phyloP scores from a whole-genome alignment of 2,797 vertebrate species.

The Parauchenoglanis punctatus region DNA sequence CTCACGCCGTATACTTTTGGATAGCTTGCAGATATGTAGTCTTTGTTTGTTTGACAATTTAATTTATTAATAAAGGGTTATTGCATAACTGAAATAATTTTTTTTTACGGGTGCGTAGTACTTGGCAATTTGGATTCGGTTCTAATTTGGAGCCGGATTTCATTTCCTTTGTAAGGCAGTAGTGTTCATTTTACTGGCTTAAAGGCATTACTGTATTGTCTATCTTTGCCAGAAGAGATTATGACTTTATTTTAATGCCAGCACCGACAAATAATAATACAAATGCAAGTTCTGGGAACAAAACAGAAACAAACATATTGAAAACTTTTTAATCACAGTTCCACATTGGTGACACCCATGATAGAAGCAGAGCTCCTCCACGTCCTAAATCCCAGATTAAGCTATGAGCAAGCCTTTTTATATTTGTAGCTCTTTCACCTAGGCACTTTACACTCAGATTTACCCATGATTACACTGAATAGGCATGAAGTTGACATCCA shows the following conservation, averaged over 20 bases:
- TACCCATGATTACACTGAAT: background rate
- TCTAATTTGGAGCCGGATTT: too few species aligned
- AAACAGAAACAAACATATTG: background rate
- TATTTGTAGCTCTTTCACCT: background rate
- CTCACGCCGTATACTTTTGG: too few species aligned
- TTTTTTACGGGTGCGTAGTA: too few species aligned
- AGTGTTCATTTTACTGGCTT: background rate
- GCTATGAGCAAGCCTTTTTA: background rate
- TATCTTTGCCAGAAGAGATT: background rate
- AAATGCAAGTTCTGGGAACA: background rate
- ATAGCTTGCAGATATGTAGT: too few species aligned
- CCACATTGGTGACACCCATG: background rate
- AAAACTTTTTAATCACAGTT: background rate
- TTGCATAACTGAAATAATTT: too few species aligned
- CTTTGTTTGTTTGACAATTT: too few species aligned
- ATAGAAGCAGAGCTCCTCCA: background rate
- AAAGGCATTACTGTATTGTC: background rate
- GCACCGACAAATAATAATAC: background rate
- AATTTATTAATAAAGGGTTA: too few species aligned
- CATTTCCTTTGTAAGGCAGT: background rate
- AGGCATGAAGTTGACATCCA: background rate
- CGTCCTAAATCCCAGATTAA: background rate
- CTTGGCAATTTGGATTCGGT: too few species aligned
- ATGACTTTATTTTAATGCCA: background rate
- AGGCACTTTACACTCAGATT: background rate